Conservation (phyloP, 30 jellyfish, hydroid and myxozoan species). For the Hydractinia symbiolongicarpus region DNA sequence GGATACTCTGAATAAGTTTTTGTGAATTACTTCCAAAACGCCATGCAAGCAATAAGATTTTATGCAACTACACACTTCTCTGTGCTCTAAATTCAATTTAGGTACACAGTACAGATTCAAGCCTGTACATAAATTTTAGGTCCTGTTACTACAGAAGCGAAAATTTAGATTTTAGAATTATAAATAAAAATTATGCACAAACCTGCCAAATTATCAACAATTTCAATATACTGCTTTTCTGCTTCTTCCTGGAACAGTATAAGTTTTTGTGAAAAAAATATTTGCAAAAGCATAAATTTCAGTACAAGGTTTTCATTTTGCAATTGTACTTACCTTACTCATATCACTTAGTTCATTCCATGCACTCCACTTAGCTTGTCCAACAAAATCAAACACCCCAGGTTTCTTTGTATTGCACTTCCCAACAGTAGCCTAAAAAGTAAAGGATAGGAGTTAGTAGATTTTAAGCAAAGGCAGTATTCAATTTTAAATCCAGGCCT, state of each 20-base stretch:
- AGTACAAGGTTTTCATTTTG: too few species aligned
- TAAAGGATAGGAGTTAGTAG: background rate
- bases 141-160: too few species aligned
- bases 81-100: too few species aligned
- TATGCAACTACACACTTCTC: too few species aligned
- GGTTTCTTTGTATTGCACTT: conserved; percentile 84
- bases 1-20: too few species aligned
- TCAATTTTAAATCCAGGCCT: too few species aligned
- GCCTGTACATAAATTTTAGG: too few species aligned
- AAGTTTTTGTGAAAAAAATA: background rate
- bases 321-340: conserved; percentile 44
- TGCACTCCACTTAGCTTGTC: conserved; percentile 95
- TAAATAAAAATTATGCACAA: background rate
- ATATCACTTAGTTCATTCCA: conserved; percentile 80
- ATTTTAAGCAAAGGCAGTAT: background rate
- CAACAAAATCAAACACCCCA: conserved; percentile 93
- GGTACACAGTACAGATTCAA: too few species aligned
- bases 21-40: too few species aligned
- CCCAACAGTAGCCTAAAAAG: conserved; percentile 75
- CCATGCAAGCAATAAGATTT: too few species aligned
- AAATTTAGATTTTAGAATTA: too few species aligned
- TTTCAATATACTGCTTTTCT: conserved; percentile 59
- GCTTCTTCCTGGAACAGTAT: conserved; percentile 64
- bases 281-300: too few species aligned
- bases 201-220: conserved; percentile 76